These are phyloP conservation scores for Ivindomyrus marchei DNA, from an alignment of 2,113 vertebrate genomes.

Conservation along the genomic window DNA sequence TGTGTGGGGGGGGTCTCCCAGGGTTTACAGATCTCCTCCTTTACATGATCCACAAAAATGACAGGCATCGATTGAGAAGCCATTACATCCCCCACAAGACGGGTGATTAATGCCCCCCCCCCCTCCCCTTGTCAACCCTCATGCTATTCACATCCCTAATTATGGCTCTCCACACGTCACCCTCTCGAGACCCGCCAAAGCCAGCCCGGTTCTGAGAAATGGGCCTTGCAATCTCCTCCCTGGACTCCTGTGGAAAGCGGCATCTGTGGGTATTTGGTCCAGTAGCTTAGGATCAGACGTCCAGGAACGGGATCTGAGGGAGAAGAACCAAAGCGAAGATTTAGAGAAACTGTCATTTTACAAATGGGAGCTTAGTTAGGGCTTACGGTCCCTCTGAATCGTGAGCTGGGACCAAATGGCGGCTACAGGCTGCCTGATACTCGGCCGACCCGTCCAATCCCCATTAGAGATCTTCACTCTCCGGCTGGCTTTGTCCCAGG, in stretches of 20 bases:
- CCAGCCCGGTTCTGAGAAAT: background rate
- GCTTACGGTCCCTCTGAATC: background rate
- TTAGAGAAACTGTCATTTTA: background rate
- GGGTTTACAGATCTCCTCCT: background rate
- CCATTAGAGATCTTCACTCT: background rate
- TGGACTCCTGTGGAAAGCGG: background rate
- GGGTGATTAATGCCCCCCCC: conserved; percentile 1
- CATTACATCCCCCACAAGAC: background rate
- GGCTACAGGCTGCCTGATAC: background rate
- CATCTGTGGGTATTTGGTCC: background rate
- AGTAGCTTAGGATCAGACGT: background rate
- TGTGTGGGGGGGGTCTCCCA: background rate
- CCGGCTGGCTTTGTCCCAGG: background rate
- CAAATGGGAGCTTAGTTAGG: background rate
- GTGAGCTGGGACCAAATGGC: background rate
- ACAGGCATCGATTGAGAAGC: conserved; percentile 13
- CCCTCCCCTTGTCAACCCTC: background rate
- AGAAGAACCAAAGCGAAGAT: background rate
- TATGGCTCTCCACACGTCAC: background rate
- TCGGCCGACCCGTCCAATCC: background rate
- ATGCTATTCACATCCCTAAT: background rate
- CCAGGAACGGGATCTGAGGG: background rate
- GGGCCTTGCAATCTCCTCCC: background rate
- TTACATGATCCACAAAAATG: conserved; percentile 13
- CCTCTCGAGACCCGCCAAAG: background rate